phyloP scores from a whole-genome alignment of 2,797 vertebrate genomes.

The Pangasius sanitwongsei region DNA sequence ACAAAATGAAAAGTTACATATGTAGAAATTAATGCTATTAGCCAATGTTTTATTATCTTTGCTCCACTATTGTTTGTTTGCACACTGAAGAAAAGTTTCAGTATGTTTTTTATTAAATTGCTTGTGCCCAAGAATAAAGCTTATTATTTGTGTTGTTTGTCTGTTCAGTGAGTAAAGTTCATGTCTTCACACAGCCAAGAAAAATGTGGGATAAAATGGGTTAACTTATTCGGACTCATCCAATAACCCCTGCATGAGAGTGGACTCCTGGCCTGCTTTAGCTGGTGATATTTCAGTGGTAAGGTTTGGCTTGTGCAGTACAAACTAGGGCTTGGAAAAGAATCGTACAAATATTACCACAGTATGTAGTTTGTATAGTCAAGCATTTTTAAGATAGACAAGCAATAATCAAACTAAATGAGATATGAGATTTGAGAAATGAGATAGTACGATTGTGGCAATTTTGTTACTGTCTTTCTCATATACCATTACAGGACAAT shows the following conservation, averaged over 20 bases:
- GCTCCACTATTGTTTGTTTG: neutral
- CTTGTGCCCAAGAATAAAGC: neutral
- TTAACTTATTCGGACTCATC: neutral
- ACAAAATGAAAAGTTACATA: neutral
- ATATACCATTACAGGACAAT: neutral
- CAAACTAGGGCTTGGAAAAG: neutral
- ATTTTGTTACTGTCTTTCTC: neutral
- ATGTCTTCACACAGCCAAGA: neutral
- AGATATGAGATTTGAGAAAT: neutral
- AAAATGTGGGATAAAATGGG: neutral
- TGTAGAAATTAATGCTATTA: neutral
- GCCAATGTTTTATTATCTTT: neutral
- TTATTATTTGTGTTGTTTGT: neutral
- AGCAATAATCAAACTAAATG: neutral
- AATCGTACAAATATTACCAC: neutral
- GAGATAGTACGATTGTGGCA: neutral
- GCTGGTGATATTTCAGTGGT: neutral
- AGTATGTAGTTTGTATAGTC: neutral
- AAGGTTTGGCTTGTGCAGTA: neutral
- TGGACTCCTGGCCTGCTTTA: neutral
- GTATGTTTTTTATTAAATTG: neutral
- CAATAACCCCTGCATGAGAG: neutral
- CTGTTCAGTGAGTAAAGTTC: neutral
- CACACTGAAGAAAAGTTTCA: neutral
- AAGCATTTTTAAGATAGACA: neutral